These are phyloP conservation scores for Tylochromis polylepis DNA, from an alignment of 2,113 vertebrate species.

Conservation along the genomic window DNA sequence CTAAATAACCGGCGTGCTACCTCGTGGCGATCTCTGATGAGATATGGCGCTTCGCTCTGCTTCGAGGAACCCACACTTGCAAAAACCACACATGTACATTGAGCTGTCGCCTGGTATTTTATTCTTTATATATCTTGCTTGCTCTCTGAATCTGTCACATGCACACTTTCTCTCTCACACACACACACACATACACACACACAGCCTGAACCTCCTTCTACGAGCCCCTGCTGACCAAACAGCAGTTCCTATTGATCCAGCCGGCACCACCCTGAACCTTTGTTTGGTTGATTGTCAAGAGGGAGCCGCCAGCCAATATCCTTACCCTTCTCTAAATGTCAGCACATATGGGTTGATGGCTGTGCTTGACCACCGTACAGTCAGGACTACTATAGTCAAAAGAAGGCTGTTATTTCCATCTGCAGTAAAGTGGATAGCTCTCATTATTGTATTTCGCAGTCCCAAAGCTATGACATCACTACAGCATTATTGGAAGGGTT, in stretches of 20 bases:
- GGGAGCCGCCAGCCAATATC: slow-evolving; percentile 33
- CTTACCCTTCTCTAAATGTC: slow-evolving; percentile 47
- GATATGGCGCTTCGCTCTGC: slow-evolving; percentile 39
- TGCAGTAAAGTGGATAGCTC: background rate
- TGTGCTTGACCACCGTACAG: background rate
- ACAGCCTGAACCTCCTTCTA: background rate
- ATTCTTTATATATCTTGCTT: slow-evolving; percentile 42
- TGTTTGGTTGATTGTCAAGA: slow-evolving; percentile 42
- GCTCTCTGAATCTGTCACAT: background rate
- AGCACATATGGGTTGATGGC: slow-evolving; percentile 32
- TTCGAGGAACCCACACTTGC: background rate
- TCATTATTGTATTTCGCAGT: background rate
- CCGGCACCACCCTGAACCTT: slow-evolving; percentile 31
- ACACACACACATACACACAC: background rate
- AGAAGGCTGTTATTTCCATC: background rate
- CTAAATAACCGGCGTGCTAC: slow-evolving; percentile 66
- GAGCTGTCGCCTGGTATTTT: slow-evolving; percentile 40
- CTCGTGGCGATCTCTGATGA: slow-evolving; percentile 65
- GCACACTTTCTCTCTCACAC: background rate
- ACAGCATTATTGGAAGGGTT: background rate
- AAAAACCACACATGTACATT: background rate
- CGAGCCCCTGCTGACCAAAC: slow-evolving; percentile 36
- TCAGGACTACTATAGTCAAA: background rate
- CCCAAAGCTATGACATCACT: background rate
- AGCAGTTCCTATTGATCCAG: slow-evolving; percentile 51